Evolutionary conservation across 1,140 invertebrate species (phyloP).

Genomic region (Battus philenor): DNA sequence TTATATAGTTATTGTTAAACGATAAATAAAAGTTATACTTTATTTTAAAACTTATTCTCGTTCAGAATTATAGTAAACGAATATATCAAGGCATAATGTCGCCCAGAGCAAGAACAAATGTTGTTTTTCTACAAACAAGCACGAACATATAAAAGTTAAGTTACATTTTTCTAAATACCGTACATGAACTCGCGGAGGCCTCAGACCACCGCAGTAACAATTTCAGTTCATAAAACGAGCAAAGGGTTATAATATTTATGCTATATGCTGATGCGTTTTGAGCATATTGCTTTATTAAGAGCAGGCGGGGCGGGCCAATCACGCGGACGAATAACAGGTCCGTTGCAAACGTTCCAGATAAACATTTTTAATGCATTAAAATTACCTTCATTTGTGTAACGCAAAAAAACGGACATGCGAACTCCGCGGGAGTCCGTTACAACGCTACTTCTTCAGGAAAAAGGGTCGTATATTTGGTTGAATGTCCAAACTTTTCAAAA

Average conservation of each 20-base stretch:
- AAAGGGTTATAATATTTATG: slow-evolving; percentile 65
- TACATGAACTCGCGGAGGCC: slow-evolving; percentile 38
- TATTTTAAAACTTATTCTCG: too few species aligned
- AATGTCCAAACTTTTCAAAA: slow-evolving; percentile 26
- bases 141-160: slow-evolving; percentile 42
- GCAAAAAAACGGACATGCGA: slow-evolving; percentile 49
- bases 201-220: slow-evolving; percentile 64
- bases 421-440: slow-evolving; percentile 39
- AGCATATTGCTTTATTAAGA: slow-evolving; percentile 73
- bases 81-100: slow-evolving; percentile 19
- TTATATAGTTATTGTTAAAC: too few species aligned
- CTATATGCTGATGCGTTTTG: slow-evolving; percentile 70
- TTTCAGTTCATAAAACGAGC: slow-evolving; percentile 66
- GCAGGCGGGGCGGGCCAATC: slow-evolving; percentile 56
- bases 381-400: slow-evolving; percentile 60
- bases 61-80: too few species aligned
- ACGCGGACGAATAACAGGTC: slow-evolving; percentile 43
- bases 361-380: slow-evolving; percentile 66
- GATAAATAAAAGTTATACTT: too few species aligned
- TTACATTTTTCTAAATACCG: slow-evolving; percentile 67
- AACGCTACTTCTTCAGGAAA: slow-evolving; percentile 41
- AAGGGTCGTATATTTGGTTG: slow-evolving; percentile 48
- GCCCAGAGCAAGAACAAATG: slow-evolving; percentile 57
- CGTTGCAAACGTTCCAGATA: slow-evolving; percentile 50
- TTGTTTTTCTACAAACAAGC: slow-evolving; percentile 34